Conservation (phyloP, 2,797 vertebrate species). For the Fringilla coelebs region DNA sequence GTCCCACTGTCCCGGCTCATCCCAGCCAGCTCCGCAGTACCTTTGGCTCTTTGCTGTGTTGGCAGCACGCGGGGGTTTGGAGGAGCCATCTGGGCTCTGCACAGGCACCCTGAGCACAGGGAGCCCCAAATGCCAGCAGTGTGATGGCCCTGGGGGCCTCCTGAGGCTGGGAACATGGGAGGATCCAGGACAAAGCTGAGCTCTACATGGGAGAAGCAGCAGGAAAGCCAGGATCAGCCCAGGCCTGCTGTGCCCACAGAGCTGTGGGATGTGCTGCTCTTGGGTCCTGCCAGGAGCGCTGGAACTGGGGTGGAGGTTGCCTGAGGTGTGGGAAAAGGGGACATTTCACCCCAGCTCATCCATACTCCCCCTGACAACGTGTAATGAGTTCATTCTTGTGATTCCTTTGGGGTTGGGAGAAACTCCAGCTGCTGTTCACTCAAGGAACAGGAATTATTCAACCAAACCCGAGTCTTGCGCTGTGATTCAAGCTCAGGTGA, state of each 20-base stretch:
- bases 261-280: background rate
- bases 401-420: background rate
- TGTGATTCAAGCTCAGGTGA: background rate
- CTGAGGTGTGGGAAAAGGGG: background rate
- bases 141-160: background rate
- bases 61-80: background rate
- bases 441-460: background rate
- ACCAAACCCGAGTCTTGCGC: background rate
- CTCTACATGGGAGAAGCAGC: fast-evolving
- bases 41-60: background rate
- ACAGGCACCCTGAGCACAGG: background rate
- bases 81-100: background rate
- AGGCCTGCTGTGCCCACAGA: background rate
- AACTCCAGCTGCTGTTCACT: background rate
- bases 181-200: fast-evolving
- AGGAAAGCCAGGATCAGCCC: background rate
- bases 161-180: fast-evolving
- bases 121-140: fast-evolving
- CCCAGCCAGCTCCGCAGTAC: background rate
- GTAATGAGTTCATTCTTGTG: too few relatives aligned
- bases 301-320: too few relatives aligned
- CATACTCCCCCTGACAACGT: fast-evolving
- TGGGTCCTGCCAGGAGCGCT: background rate
- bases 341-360: background rate
- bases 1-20: background rate